Conservation (phyloP, 2,113 vertebrate species). For the Syngnathoides biaculeatus region DNA sequence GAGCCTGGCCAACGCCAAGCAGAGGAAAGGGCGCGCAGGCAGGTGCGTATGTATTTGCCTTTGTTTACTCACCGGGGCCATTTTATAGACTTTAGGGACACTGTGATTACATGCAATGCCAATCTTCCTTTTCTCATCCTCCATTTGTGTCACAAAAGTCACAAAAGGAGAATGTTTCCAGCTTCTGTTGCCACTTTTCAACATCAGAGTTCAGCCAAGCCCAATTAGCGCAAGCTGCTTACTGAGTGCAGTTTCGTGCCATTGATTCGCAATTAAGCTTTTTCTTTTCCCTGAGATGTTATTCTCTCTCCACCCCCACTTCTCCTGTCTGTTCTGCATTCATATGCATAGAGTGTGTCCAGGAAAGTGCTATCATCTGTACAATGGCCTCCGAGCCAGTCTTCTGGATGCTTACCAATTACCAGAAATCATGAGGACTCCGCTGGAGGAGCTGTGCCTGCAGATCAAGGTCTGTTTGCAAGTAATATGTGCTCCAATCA, state of each 20-base stretch:
- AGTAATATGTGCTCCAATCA: background rate
- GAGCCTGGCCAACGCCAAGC: conserved; percentile 94
- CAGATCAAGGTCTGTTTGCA: conserved; percentile 87
- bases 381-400: conserved; percentile 88
- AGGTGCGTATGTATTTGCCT: conserved; percentile 71
- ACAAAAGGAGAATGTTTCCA: conserved; percentile 15
- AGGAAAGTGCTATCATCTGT: conserved; percentile 94
- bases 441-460: conserved; percentile 93
- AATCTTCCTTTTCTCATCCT: conserved; percentile 14
- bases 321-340: conserved; percentile 8
- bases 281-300: conserved; percentile 16
- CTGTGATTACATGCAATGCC: conserved; percentile 15
- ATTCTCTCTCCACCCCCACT: conserved; percentile 2
- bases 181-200: conserved; percentile 21
- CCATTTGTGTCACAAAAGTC: conserved; percentile 9
- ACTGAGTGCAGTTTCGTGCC: conserved; percentile 27
- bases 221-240: conserved; percentile 52
- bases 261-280: conserved; percentile 38
- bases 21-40: conserved; percentile 93
- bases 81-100: conserved; percentile 1
- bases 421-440: conserved; percentile 93
- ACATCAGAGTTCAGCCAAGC: conserved; percentile 40
- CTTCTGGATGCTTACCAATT: conserved; percentile 92
- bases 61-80: background rate
- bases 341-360: conserved; percentile 82